These are phyloP conservation scores for Apoda limacodes DNA, from an alignment of 2,888 invertebrate genomes.

Conservation along the genomic window DNA sequence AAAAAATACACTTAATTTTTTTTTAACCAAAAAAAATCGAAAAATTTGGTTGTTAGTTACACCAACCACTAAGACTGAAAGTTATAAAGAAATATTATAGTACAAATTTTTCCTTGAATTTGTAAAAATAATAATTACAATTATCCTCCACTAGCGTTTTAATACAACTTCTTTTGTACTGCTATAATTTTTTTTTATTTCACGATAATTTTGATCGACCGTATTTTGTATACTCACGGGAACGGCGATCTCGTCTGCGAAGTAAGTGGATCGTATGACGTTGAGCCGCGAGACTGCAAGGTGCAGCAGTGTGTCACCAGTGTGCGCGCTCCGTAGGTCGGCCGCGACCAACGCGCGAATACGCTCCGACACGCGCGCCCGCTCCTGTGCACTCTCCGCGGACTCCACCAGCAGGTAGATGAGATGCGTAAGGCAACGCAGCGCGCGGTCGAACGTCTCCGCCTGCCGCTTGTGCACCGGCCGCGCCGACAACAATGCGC, in stretches of 20 bases:
- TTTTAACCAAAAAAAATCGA: too few relatives aligned
- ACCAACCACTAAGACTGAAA: too few relatives aligned
- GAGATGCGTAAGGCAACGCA: slow-evolving; percentile 84
- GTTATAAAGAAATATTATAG: too few relatives aligned
- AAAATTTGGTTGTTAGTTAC: too few relatives aligned
- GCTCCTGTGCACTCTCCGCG: slow-evolving; percentile 60
- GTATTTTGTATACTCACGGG: slow-evolving; percentile 39
- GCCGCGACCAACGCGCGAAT: slow-evolving; percentile 70
- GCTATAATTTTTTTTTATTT: too few relatives aligned
- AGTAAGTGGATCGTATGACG: slow-evolving; percentile 82
- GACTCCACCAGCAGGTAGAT: slow-evolving; percentile 77
- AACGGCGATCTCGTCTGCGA: slow-evolving; percentile 74
- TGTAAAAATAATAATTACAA: too few relatives aligned
- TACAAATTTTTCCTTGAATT: too few relatives aligned
- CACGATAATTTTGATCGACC: too few relatives aligned
- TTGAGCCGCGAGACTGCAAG: slow-evolving; percentile 83
- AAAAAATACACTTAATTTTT: too few relatives aligned
- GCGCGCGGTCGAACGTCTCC: slow-evolving; percentile 83
- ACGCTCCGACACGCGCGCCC: slow-evolving; percentile 50
- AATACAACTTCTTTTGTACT: too few relatives aligned
- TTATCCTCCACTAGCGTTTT: too few relatives aligned
- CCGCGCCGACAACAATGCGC: slow-evolving; percentile 61
- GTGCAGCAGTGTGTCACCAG: slow-evolving; percentile 87
- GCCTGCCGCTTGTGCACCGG: slow-evolving; percentile 83
- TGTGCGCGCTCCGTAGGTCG: slow-evolving; percentile 76